Evolutionary conservation across 1,140 invertebrate genomes (phyloP).

Genomic region (Hetaerina americana): DNA sequence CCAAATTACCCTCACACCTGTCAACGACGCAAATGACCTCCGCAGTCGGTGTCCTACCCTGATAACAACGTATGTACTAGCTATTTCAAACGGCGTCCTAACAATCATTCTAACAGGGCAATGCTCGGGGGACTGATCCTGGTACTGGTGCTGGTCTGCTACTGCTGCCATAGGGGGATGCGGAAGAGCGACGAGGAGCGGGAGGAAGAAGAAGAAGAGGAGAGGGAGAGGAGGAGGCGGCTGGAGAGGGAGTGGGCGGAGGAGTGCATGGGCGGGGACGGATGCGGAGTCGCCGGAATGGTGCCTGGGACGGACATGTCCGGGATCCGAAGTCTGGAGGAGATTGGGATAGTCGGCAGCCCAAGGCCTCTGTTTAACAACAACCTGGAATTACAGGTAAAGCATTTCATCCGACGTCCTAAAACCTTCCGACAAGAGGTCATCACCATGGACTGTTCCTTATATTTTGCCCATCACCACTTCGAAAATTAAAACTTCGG

Average conservation of each 20-base stretch:
- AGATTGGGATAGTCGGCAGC: background rate
- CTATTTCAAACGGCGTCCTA: too few relatives aligned
- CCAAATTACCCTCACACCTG: too few relatives aligned
- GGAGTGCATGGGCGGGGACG: background rate
- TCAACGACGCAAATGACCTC: too few relatives aligned
- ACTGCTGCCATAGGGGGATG: conserved; percentile 49
- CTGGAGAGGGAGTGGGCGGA: background rate
- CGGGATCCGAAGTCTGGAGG: background rate
- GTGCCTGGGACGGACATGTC: background rate
- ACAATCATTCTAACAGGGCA: too few relatives aligned
- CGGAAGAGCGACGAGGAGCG: conserved; percentile 41
- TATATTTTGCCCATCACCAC: too few relatives aligned
- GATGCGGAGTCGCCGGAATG: background rate
- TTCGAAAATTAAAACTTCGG: too few relatives aligned
- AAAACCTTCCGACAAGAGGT: too few relatives aligned
- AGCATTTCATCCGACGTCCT: too few relatives aligned
- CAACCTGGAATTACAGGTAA: background rate
- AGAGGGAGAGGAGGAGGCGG: background rate
- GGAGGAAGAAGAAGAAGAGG: background rate
- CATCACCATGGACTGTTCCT: too few relatives aligned
- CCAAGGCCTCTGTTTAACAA: background rate
- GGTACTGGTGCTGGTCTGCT: conserved; percentile 45
- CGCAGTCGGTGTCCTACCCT: too few relatives aligned
- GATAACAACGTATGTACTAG: too few relatives aligned
- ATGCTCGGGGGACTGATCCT: conserved; percentile 47